A percentile compares a stretch with the other conserved stretches of the same genome.
Conservation (phyloP, 2,113 vertebrate genomes). For the Delphinapterus leucas region DNA sequence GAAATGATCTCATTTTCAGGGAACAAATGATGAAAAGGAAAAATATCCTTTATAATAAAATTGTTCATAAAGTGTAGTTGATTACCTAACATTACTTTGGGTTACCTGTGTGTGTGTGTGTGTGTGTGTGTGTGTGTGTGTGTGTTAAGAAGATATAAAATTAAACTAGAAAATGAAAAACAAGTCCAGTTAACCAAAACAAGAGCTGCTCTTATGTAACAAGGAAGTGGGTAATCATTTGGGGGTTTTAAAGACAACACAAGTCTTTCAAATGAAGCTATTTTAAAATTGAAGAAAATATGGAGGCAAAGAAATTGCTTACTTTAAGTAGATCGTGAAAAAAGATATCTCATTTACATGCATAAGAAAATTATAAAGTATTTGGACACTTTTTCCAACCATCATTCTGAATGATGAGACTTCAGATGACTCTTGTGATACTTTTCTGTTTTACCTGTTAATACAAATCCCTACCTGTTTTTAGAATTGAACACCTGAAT, state of each 20-base stretch:
- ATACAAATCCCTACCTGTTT: not conserved
- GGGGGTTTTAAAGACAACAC: not conserved
- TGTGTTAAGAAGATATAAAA: not conserved
- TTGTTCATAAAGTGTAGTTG: not conserved
- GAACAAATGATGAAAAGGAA: not conserved
- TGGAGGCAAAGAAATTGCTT: not conserved
- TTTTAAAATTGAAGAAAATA: not conserved
- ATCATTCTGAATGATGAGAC: not conserved
- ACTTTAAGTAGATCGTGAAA: not conserved
- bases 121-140: not conserved
- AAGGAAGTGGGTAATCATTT: not conserved
- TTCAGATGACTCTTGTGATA: not conserved
- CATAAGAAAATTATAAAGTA: not conserved
- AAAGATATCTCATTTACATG: not conserved
- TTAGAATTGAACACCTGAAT: not conserved
- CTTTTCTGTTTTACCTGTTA: not conserved
- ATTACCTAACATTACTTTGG: not conserved
- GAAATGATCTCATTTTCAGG: not conserved
- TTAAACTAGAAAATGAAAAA: constrained; percentile 37
- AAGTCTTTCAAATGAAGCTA: not conserved
- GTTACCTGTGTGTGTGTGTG: not conserved
- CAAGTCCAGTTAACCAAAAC: not conserved
- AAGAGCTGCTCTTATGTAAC: not conserved
- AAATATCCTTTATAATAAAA: not conserved
- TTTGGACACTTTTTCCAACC: not conserved